Base-by-base conservation (phyloP, 1,140 invertebrate species). In the Venturia canescens region DNA sequence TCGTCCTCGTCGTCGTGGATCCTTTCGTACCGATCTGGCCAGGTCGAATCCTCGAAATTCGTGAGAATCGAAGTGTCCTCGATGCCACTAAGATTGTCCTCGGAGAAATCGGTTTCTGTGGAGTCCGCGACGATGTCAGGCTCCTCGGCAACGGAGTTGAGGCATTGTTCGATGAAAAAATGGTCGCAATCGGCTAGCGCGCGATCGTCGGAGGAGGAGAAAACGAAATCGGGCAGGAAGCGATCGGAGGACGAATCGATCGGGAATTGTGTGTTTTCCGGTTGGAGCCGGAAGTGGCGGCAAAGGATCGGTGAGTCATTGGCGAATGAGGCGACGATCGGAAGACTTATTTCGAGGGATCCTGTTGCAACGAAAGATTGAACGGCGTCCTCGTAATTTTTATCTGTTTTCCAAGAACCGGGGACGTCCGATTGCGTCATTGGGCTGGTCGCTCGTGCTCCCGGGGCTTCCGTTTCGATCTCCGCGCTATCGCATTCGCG, bases 171-270 rank as follows among this genome's bases (percentile, higher is more conserved):
- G 76, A 26, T 79, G 48, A 16, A 81, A 57, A 23, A 79, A 83
- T 60, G 44, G 31, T 71, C 29, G 69, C 82, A 83, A 0, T 60
- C 31, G 2, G 38, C 48, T 18, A 83, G 16, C 16, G 82, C 26
- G 34, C 29, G 23, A 66, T 79, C 60, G 48, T 83, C 82, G 63
- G 81, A 79, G 21, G 48, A 13, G 29, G 74, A 66, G 31, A 66
- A 50, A 4, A 60, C 31, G 11, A 79, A n/a, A 29, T 79, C 66
- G 5, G 9, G 16, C 53, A 57, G n/a, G 4, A n/a, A 23, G 4
- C 18, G 53, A 57, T 57, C 53, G 53, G 21, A 1, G 53, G 21
- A 57, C 53, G n/a, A 66, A 66, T 66, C 60, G 60, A 21, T 57
- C 0, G 21, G 21, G 18, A 57, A 57, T 57, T n/a, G 18, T 57